Conservation (phyloP, 2,888 invertebrate genomes). For the Raillietiella orientalis region DNA sequence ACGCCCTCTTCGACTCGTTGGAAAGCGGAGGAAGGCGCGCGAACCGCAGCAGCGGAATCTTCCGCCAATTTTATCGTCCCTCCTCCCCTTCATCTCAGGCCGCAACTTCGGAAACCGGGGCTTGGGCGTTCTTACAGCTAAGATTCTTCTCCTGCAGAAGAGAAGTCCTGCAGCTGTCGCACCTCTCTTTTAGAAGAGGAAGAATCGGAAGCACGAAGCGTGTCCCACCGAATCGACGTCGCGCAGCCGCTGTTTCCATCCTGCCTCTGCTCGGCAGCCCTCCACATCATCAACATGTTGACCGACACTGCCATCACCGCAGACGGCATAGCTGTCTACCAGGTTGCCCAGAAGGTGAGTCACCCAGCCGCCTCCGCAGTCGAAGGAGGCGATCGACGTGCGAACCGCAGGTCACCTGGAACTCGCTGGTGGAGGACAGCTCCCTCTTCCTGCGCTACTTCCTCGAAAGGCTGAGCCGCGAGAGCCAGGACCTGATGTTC, state of each 20-base stretch:
- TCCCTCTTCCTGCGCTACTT: conserved; percentile 82
- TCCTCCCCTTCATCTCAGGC: too few relatives aligned
- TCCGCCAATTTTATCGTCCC: too few relatives aligned
- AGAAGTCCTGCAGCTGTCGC: too few relatives aligned
- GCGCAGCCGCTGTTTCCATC: conserved; percentile 91
- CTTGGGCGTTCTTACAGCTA: too few relatives aligned
- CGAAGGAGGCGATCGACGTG: too few relatives aligned
- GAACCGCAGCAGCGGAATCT: too few relatives aligned
- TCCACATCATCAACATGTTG: conserved; percentile 68
- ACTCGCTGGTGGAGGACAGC: conserved; percentile 88
- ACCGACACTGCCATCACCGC: conserved; percentile 84
- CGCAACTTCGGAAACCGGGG: too few relatives aligned
- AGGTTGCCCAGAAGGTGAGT: conserved; percentile 66
- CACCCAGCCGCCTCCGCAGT: conserved; percentile 11
- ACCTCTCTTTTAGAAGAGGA: conserved; percentile 20
- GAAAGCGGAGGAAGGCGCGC: too few relatives aligned
- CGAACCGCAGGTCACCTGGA: conserved; percentile 93
- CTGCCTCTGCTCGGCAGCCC: conserved; percentile 72
- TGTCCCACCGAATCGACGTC: conserved; percentile 32
- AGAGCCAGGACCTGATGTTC: conserved; percentile 77
- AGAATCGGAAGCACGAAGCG: conserved; percentile 16
- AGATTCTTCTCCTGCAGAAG: too few relatives aligned
- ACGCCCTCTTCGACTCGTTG: too few relatives aligned
- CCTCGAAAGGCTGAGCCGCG: conserved; percentile 68
- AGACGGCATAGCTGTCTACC: conserved; percentile 84